Percentiles rank a stretch among this genome's conserved stretches.
Conservation (phyloP, 2,888 invertebrate genomes). For the Drosophila anomalata region DNA sequence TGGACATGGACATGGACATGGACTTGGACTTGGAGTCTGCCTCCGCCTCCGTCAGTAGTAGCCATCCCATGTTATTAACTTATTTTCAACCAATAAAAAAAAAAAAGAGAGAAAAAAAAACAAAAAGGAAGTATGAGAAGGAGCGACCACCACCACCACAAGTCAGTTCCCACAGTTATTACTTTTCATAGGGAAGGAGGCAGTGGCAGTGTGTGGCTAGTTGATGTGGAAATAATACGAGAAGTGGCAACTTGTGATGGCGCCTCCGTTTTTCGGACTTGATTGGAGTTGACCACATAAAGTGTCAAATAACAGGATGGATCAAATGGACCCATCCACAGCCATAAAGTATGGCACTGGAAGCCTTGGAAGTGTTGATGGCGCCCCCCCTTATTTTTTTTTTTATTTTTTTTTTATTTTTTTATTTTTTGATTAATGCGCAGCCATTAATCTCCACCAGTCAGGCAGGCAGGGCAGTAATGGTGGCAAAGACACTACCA, state of each 20-base stretch:
- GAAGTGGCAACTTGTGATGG: constrained; percentile 51
- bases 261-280: constrained; percentile 62
- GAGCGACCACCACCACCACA: constrained; percentile 19
- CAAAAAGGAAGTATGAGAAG: not conserved
- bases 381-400: constrained; percentile 58
- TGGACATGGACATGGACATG: too few species aligned
- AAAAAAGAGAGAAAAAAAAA: constrained; percentile 59
- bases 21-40: constrained; percentile 16
- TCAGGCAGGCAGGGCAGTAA: constrained; percentile 26
- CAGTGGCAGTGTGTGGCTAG: constrained; percentile 44
- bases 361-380: constrained; percentile 73
- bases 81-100: constrained; percentile 82
- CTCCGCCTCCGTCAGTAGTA: constrained; percentile 1
- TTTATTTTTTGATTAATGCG: constrained; percentile 81
- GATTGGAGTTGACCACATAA: constrained; percentile 66
- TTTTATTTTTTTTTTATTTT: not conserved
- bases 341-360: constrained; percentile 6
- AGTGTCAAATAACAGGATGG: constrained; percentile 72
- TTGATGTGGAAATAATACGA: constrained; percentile 71
- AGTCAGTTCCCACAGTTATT: constrained; percentile 81
- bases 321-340: not conserved
- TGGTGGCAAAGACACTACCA: constrained; percentile 13
- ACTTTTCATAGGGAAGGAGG: constrained; percentile 74
- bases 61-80: constrained; percentile 80
- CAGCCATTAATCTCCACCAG: constrained; percentile 81